phyloP scores from a whole-genome alignment of 2,888 invertebrate species.

The Drosophila incognita region DNA sequence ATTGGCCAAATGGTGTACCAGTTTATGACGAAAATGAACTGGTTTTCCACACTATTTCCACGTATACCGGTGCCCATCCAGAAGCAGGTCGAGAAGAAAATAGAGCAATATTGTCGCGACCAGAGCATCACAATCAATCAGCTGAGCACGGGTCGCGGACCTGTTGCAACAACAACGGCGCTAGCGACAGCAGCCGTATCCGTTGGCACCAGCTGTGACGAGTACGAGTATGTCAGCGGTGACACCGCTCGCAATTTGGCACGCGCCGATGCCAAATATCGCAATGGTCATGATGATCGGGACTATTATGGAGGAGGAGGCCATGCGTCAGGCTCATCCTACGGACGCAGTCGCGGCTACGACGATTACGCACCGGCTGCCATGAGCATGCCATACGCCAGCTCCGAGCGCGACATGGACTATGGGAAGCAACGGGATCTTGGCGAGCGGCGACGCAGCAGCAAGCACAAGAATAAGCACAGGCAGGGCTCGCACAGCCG shows the following conservation, averaged over 20 bases:
- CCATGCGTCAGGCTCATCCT: constrained; percentile 68
- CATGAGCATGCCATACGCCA: constrained; percentile 34
- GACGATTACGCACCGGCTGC: constrained; percentile 66
- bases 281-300: constrained; percentile 83
- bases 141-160: constrained; percentile 70
- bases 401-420: constrained; percentile 62
- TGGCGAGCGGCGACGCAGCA: constrained; percentile 64
- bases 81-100: constrained; percentile 93
- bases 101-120: constrained; percentile 88
- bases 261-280: constrained; percentile 80
- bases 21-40: constrained; percentile 97
- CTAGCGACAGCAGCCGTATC: constrained; percentile 20
- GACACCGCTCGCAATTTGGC: constrained; percentile 25
- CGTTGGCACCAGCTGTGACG: constrained; percentile 34
- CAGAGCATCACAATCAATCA: constrained; percentile 83
- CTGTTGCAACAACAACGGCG: constrained; percentile 18
- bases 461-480: constrained; percentile 83
- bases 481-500: constrained; percentile 81
- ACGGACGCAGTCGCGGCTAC: constrained; percentile 65
- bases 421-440: constrained; percentile 32
- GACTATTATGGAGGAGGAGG: constrained; percentile 56
- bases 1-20: constrained; percentile 97
- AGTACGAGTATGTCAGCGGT: constrained; percentile 64
- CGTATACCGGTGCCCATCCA: constrained; percentile 99
- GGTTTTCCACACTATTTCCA: constrained; percentile 99